phyloP scores from a whole-genome alignment of 2,797 vertebrate species.

The Gymnoscopelus braueri region DNA sequence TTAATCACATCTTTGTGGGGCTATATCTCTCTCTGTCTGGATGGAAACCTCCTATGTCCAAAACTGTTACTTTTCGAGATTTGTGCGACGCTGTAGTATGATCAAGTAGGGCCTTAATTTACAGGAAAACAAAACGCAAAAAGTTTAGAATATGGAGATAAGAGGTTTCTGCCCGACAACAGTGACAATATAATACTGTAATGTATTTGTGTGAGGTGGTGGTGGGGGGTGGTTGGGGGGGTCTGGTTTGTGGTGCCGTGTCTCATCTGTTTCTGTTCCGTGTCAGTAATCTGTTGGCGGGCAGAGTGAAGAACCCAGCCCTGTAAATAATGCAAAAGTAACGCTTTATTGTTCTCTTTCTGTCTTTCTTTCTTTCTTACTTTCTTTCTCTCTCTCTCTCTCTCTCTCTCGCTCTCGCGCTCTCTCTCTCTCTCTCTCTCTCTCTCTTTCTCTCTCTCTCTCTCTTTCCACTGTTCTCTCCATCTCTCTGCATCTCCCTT shows the following conservation, averaged over 20 bases:
- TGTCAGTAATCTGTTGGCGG: slow-evolving; percentile 77
- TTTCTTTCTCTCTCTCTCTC: slow-evolving; percentile 34
- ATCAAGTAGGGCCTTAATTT: no score
- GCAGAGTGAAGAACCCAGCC: slow-evolving; percentile 65
- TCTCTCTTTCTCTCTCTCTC: slow-evolving; percentile 34
- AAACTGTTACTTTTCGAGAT: no score
- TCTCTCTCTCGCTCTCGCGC: slow-evolving; percentile 11
- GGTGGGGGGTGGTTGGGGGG: slow-evolving; percentile 25
- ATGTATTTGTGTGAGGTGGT: slow-evolving; percentile 28
- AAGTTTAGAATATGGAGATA: no score
- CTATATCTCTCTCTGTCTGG: slow-evolving; percentile 59
- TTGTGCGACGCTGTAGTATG: no score
- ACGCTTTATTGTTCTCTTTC: slow-evolving; percentile 30
- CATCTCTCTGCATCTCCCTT: no score
- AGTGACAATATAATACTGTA: no score
- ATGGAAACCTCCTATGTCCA: not conserved
- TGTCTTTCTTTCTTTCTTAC: slow-evolving; percentile 35
- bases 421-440: not conserved
- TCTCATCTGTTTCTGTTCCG: slow-evolving; percentile 71
- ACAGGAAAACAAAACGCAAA: no score
- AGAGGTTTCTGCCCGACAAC: no score
- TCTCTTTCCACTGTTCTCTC: slow-evolving; percentile 20
- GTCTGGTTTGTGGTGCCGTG: slow-evolving; percentile 66
- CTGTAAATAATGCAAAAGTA: slow-evolving; percentile 79
- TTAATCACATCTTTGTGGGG: slow-evolving; percentile 72